Base-by-base conservation (phyloP, 2,113 vertebrate species). In the Tringa solitaria region DNA sequence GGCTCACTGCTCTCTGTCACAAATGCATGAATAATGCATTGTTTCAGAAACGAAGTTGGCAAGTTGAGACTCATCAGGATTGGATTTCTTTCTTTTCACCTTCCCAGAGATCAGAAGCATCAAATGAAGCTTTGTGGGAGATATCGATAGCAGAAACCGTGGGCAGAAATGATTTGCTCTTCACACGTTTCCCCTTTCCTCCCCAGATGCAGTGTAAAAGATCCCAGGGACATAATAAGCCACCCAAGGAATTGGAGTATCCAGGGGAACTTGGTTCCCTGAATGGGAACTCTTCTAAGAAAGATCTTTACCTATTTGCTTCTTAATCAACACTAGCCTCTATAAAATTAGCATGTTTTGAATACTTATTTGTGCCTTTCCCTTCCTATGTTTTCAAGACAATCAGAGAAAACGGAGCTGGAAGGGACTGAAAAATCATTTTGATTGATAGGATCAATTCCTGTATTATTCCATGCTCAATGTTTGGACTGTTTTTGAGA, bases 21-120 rank as follows among this genome's bases (percentile, higher is more conserved):
- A 95, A 84, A 70, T 8, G 24, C 37, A 65, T 91, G 93, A 94
- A 96, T 86, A 96, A 97, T 93, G 48, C 69, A 92, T 88, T 33
- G 74, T 19, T 81, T 93, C 82, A 86, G 72, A 68, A 64, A 39
- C 1, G 2, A 67, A 68, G 17, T 12, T 63, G 87, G 60, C 60
- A 87, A 48, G 70, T 59, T 30, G 67, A 63, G 61, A 35, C 67
- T 87, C 68, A 12, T 45, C 35, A 54, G 84, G 32, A 18, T 0
- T 67, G 61, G 17, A 48, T 93, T 92, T 94, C 78, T 79, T 92
- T 88, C 68, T 92, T 84, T 26, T 39, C 24, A n/a, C 32, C 5
- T 93, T 92, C 27, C 35, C 56, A 68, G 79, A 45, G 64, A 81
- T 60, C 60, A 84, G 76, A 80, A 86, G 54, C 53, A 56, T 68